A percentile compares a stretch with the other conserved stretches of the same genome.
phyloP scores from a whole-genome alignment of 2,888 invertebrate genomes.

The Thymelicus acteon region DNA sequence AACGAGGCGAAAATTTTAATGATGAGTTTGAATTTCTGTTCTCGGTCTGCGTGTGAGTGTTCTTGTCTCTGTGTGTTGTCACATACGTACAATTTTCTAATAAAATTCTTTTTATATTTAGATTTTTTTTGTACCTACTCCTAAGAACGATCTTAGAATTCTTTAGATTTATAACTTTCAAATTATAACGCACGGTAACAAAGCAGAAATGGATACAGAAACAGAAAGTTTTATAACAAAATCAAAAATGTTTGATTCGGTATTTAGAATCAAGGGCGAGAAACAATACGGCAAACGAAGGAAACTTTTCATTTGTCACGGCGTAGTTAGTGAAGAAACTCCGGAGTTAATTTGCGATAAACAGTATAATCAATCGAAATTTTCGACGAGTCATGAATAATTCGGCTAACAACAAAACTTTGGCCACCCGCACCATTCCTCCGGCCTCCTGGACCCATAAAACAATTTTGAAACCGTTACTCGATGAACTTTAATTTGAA shows the following conservation, averaged over 20 bases:
- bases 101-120: too few relatives aligned
- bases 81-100: too few relatives aligned
- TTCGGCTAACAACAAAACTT: conserved; percentile 61
- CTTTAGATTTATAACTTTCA: neutral
- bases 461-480: conserved; percentile 58
- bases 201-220: conserved; percentile 23
- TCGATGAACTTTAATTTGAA: conserved; percentile 64
- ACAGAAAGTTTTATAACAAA: conserved; percentile 16
- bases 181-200: neutral
- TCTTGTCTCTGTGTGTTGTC: too few relatives aligned
- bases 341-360: conserved; percentile 61
- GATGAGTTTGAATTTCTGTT: too few relatives aligned
- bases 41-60: too few relatives aligned
- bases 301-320: conserved; percentile 43
- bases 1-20: too few relatives aligned
- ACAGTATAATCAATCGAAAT: conserved; percentile 72
- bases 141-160: too few relatives aligned
- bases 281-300: conserved; percentile 46
- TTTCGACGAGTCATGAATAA: conserved; percentile 71
- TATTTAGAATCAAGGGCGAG: conserved; percentile 33
- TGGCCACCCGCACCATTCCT: conserved; percentile 42
- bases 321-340: conserved; percentile 39
- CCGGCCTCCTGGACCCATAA: conserved; percentile 44
- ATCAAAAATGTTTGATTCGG: conserved; percentile 19
- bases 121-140: too few relatives aligned